Evolutionary conservation across 1,140 invertebrate genomes (phyloP).

Genomic region (Portunus trituberculatus): DNA sequence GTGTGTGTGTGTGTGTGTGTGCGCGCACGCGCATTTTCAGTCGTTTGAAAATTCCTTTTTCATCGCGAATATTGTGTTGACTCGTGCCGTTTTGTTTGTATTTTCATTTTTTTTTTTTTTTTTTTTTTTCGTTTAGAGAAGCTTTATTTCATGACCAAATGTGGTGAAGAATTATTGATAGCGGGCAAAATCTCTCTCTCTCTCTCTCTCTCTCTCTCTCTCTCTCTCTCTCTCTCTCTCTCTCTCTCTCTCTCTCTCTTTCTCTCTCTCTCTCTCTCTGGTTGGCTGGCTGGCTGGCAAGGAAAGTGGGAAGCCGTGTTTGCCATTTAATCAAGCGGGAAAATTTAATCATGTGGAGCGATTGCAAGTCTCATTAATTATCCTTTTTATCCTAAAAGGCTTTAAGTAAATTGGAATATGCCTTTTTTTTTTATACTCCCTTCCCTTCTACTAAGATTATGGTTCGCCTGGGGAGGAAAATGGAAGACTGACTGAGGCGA

Average conservation of each 20-base stretch:
- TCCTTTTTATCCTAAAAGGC: conserved; percentile 10
- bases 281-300: not conserved
- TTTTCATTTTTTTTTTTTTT: too few relatives aligned
- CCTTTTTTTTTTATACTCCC: not conserved
- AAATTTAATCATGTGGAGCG: conserved; percentile 5
- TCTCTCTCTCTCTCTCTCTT: too few relatives aligned
- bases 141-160: not conserved
- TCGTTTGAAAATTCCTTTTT: not conserved
- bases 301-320: not conserved
- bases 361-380: conserved; percentile 22
- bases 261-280: too few relatives aligned
- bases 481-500: not conserved
- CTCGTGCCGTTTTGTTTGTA: not conserved
- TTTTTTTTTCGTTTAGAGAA: too few relatives aligned
- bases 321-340: not conserved
- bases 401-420: conserved; percentile 11
- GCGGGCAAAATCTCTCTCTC: not conserved
- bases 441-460: not conserved
- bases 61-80: not conserved
- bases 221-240: too few relatives aligned
- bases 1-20: too few relatives aligned
- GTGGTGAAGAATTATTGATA: not conserved
- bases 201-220: too few relatives aligned
- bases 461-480: not conserved
- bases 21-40: too few relatives aligned